Conservation (phyloP, 2,113 vertebrate genomes). For the Corythoichthys haematopterus region DNA sequence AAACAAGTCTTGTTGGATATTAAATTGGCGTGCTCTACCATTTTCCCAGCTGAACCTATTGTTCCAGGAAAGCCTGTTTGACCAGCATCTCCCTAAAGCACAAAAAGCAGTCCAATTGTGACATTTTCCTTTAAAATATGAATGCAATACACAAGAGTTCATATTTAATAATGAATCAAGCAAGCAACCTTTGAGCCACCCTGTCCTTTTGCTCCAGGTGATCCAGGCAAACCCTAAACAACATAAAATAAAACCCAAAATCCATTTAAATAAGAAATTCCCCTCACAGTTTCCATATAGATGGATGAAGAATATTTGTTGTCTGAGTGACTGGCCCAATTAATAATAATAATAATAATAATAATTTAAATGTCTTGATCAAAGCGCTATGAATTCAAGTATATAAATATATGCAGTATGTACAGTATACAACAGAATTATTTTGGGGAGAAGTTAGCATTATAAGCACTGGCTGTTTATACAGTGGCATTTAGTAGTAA, state of each 20-base stretch:
- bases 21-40: slow-evolving; percentile 65
- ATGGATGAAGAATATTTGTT: slow-evolving; percentile 5
- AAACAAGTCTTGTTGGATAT: not conserved
- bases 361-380: slow-evolving; percentile 1
- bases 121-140: slow-evolving; percentile 2
- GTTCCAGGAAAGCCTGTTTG: slow-evolving; percentile 79
- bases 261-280: not conserved
- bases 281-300: not conserved
- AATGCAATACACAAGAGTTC: not conserved
- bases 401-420: too few species aligned
- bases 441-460: not conserved
- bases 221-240: slow-evolving; percentile 85
- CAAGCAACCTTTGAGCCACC: slow-evolving; percentile 81
- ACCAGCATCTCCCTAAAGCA: slow-evolving; percentile 79
- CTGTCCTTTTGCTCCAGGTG: slow-evolving; percentile 81
- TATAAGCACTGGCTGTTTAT: not conserved
- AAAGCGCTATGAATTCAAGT: not conserved
- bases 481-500: slow-evolving; percentile 18
- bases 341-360: slow-evolving; percentile 3
- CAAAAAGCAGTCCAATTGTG: slow-evolving; percentile 4
- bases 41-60: slow-evolving; percentile 88
- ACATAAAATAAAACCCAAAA: slow-evolving; percentile 11
- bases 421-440: not conserved
- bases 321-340: slow-evolving; percentile 20
- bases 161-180: not conserved